phyloP scores from a whole-genome alignment of 2,888 invertebrate genomes.

The Phortica magna region DNA sequence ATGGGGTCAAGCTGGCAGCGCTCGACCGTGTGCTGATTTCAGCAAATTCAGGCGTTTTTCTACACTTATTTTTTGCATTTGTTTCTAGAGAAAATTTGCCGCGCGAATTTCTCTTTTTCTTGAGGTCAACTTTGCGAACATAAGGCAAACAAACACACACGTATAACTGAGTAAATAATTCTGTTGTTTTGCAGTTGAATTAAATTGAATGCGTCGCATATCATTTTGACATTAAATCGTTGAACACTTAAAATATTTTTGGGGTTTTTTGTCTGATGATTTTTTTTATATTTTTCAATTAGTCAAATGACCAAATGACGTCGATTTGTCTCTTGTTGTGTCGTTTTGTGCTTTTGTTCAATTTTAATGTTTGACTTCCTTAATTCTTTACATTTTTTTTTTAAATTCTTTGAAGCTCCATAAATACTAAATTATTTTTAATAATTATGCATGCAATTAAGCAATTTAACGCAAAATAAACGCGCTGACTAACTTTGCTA shows the following conservation, averaged over 20 bases:
- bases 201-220: neutral
- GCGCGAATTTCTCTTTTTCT: conserved; percentile 70
- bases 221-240: neutral
- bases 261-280: no score
- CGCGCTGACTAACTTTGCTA: no score
- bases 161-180: neutral
- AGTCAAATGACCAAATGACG: no score
- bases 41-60: neutral
- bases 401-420: no score
- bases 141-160: no score
- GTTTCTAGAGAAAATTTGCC: conserved; percentile 37
- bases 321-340: no score
- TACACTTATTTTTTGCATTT: conserved; percentile 46
- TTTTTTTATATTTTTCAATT: no score
- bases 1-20: conserved; percentile 49
- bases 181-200: neutral
- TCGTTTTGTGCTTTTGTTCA: neutral
- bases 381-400: neutral
- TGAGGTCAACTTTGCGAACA: conserved; percentile 66
- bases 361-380: conserved; percentile 23
- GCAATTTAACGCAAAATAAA: neutral
- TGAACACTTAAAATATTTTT: no score
- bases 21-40: conserved; percentile 68
- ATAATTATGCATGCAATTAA: conserved; percentile 9
- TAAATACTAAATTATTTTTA: neutral